Evolutionary conservation across 2,113 vertebrate species (phyloP), one percentile per base, ranked within the genome.

Genomic region (Lophius piscatorius): DNA sequence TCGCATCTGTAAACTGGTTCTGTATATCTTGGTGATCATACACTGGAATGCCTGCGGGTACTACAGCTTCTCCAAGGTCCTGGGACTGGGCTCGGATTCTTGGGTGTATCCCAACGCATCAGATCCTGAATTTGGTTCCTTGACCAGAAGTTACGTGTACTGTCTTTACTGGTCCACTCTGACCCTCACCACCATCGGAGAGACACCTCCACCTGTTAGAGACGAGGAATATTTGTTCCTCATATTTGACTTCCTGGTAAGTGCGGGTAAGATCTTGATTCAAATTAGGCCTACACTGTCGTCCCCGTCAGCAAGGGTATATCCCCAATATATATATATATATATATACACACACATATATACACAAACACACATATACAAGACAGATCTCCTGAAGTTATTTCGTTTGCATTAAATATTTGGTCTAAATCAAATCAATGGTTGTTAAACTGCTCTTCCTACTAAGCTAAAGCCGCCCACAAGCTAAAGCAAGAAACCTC

Each of bases 1-100:
- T 71, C 90, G 95, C 26, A 98, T 98, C 76, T 81, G 91, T 73
- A 98, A 97, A 74, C 71, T 98, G 76, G 92, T 99, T 6, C 90
- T 98, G 5, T 98, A 98, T 61, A 95, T 98, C 75, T 77, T 99
- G 76, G 85, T 99, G 57, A 98, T 99, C 79, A 99, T 99, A 70
- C 97, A 98, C 73, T 99, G 96, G 97, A 99, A 99, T 0, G 96
- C 95, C 8, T 98, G 96, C 69, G 94, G 93, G 28, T 98, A 98
- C 72, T 99, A 94, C 1, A 95, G 95, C 76, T 97, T 98, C 80
- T 99, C 97, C 33, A 97, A 97, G 73, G 87, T 92, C 42, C 92
- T 98, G 16, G 97, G 96, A 26, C 94, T 99, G 29, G 97, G 96
- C 6, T 91, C 92, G 0, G 96, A 99, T 69, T 91, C 91, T 3